These are phyloP conservation scores for Eilema griseolum DNA, from an alignment of 2,888 invertebrate species.

Conservation along the genomic window DNA sequence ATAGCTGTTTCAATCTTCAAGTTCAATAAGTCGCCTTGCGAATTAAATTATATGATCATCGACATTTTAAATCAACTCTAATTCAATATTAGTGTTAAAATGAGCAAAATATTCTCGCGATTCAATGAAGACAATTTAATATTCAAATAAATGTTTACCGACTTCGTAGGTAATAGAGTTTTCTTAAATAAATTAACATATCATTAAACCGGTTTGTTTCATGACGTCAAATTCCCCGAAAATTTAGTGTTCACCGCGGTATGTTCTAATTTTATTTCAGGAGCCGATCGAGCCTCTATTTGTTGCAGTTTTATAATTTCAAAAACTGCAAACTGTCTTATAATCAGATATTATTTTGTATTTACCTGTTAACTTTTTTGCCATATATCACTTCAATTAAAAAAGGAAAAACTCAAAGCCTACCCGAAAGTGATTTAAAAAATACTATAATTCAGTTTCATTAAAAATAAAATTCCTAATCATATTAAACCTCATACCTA, in stretches of 20 bases:
- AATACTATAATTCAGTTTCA: neutral
- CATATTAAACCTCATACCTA: neutral
- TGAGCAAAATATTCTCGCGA: constrained; percentile 7
- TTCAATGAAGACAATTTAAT: constrained; percentile 11
- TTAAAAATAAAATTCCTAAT: neutral
- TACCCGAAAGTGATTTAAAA: neutral
- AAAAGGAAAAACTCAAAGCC: too few relatives aligned
- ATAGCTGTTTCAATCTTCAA: neutral
- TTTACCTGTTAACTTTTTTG: too few relatives aligned
- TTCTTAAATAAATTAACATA: constrained; percentile 4
- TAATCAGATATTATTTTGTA: too few relatives aligned
- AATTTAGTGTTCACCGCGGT: neutral
- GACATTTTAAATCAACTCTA: constrained; percentile 10
- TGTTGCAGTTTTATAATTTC: neutral
- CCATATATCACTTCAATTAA: too few relatives aligned
- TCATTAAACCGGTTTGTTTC: constrained; percentile 3
- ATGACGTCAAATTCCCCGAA: neutral
- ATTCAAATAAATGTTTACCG: constrained; percentile 26
- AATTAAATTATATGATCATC: constrained; percentile 2
- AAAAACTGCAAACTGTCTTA: too few relatives aligned
- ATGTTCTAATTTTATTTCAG: neutral
- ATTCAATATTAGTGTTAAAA: constrained; percentile 30
- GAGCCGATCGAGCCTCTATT: neutral
- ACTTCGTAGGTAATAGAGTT: neutral
- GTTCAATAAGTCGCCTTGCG: neutral